phyloP scores from a whole-genome alignment of 2,113 vertebrate species.

The Phyllostomus discolor region DNA sequence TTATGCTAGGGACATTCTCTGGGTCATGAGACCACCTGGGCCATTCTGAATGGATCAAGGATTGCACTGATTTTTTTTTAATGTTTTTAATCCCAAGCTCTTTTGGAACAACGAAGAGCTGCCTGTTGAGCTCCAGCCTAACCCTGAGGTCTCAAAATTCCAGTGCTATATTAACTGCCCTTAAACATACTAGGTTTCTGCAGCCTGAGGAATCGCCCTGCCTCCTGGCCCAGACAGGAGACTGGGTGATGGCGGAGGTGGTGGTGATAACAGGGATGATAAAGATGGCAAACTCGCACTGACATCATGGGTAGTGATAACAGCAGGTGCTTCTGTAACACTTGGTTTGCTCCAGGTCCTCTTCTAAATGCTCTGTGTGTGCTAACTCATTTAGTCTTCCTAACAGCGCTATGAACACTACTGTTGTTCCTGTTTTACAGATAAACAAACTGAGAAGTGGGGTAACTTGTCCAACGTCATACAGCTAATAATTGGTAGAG shows the following conservation, averaged over 20 bases:
- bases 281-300: too few species aligned
- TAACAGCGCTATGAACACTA: fast-evolving
- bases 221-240: background rate
- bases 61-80: background rate
- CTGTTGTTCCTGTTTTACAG: fast-evolving
- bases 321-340: fast-evolving
- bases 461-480: background rate
- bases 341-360: background rate
- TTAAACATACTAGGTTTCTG: background rate
- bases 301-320: too few species aligned
- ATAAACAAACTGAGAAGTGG: background rate
- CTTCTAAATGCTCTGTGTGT: background rate
- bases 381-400: background rate
- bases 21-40: background rate
- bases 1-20: background rate
- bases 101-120: background rate
- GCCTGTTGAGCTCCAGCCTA: background rate
- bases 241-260: background rate
- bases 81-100: background rate
- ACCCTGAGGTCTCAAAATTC: background rate
- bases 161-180: background rate
- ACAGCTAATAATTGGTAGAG: background rate
- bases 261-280: fast-evolving
- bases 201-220: background rate
- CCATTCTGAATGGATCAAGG: background rate